Base-by-base conservation (phyloP, 2,888 invertebrate species). In the Chironomus tentans region DNA sequence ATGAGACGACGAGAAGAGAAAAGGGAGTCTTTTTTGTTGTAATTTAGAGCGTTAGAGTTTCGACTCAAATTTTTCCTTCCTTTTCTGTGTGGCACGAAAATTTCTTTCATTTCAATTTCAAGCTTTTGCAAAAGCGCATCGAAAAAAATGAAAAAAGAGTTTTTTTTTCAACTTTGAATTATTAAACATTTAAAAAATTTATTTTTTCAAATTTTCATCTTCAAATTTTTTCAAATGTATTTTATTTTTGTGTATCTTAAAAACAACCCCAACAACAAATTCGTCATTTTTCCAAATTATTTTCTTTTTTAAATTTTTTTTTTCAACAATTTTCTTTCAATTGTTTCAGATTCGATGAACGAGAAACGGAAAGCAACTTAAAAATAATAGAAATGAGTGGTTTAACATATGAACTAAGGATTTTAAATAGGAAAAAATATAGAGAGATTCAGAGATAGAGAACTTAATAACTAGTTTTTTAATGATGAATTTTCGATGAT, bases 221-320 rank as follows among this genome's bases (percentile, higher is more conserved):
- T 65, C 13, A 65, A 65, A 65, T 21, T 50, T 15, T 50, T 50
- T 50, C 50, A n/a, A 18, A 56, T 38, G 38, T 38, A 38, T 38
- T 15, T 38, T 47, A n/a, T 56, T 21, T 56, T 71, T n/a, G 24
- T 71, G 71, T 65, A 81, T 81, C 81, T 82, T 81, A 82, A 81
- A 81, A 81, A 81, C 82, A 82, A 82, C 81, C 80, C 81, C 82
- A 82, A 82, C 82, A 83, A 83, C 83, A 83, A 83, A 83, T 83
- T 82, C 82, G 82, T 15, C 13, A 81, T 81, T 79, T 80, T 81
- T 80, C 81, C 79, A 68, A 79, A 77, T 78, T 77, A 77, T 79
- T 77, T 78, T 70, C n/a, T n/a, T 70, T 62, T 78, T 77, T 28
- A 28, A 38, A 22, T 24, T 65, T 65, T 65, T 12, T 65, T 56